Evolutionary conservation across 2,797 vertebrate genomes (phyloP), one percentile per base, ranked within the genome.

Genomic region (Pipistrellus nathusii): DNA sequence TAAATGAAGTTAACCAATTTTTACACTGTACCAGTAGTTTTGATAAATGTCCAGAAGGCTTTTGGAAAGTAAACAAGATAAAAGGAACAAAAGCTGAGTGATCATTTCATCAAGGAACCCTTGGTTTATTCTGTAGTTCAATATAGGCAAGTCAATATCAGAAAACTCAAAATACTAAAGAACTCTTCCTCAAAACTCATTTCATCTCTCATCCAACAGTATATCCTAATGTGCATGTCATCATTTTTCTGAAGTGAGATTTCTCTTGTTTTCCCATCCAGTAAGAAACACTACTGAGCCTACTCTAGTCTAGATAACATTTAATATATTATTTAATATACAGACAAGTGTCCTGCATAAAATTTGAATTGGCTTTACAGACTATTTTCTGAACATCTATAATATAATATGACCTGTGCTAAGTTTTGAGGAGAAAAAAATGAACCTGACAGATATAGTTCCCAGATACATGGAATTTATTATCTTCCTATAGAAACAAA

Each of bases 61-160:
- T 96, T 96, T 89, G 69, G 75, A 95, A 96, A 95, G 57, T 91
- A 95, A 96, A 95, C 93, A 96, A 88, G 95, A 94, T 95, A 78
- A 96, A 95, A 94, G 38, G 62, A 95, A 92, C 83, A 96, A 96
- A 96, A 93, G 32, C 92, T 84, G 88, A 85, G 59, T 81, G 78
- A 94, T 94, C 44, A 77, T 96, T 96, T 94, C 75, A 93, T 88
- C 72, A 93, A 68, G 66, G 84, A 27, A 88, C 27, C 14, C 73
- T 88, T n/a, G 53, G 32, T 92, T 96, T 90, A 85, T 72, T 91
- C 11, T 80, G 27, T n/a, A 76, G 87, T 83, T 97, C 92, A 90
- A 64, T 90, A 92, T 95, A 83, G 85, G 78, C 82, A 93, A 96
- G 73, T 92, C 85, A 91, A 64, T 95, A 94, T 88, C 73, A 83